Evolutionary conservation across 1,140 invertebrate genomes (phyloP), one percentile per base, ranked within the genome.

Genomic region (Trachymyrmex septentrionalis): DNA sequence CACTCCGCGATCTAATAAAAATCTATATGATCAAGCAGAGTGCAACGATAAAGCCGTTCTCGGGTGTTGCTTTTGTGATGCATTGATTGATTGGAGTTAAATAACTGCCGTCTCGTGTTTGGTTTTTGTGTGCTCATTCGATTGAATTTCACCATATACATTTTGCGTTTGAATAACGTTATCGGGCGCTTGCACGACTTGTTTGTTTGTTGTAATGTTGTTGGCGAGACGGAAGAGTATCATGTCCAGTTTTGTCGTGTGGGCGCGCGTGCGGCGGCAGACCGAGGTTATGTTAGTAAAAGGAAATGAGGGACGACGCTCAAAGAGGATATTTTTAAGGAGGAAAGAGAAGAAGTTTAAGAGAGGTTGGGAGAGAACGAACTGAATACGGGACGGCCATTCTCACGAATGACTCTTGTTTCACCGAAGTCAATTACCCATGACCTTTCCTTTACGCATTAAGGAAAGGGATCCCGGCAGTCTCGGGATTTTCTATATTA

Each of bases 241-340:
- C 88, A 82, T 90, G 73, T 86, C 61, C 21, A 66, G 16, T 59
- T 87, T 93, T 88, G 92, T 92, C 92, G 93, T 95, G 94, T 94
- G 93, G 94, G 93, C 95, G 94, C 94, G 94, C 93, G 94, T 95
- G 94, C 94, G 94, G 94, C 94, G 93, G 91, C 91, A 92, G 75
- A 86, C 90, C 90, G 50, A 90, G 92, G 85, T 73, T 92, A 77
- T 93, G 91, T 93, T 94, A 91, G 89, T 92, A 90, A 78, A 77
- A 87, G 80, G 90, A 91, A 85, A 73, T 71, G 7, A 34, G 50
- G 87, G 86, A 90, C 84, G 85, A 88, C 55, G 82, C 85, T 77
- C 90, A 34, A 82, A 84, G 50, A 73, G 86, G 55, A 91, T 80
- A 30, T 50, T 64, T 76, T 75, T 21, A 63, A 86, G 67, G 87